Evolutionary conservation across 2,113 vertebrate species (phyloP), one percentile per base, ranked within the genome.

Genomic region (Pedionomus torquatus): DNA sequence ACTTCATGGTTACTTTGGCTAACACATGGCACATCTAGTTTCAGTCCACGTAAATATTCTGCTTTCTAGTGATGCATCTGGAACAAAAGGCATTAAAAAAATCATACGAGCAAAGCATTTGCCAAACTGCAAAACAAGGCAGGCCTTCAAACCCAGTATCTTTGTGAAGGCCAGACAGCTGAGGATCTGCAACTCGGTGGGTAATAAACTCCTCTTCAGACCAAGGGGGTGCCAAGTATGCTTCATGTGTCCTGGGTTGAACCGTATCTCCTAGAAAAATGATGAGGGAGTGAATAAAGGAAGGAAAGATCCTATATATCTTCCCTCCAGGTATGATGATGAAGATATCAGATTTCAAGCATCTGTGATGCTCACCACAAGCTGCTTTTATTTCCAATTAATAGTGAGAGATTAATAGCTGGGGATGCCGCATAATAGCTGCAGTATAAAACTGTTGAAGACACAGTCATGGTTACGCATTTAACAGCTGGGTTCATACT

Each of bases 401-500:
- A 94, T 54, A 95, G 66, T 35, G 66, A 28, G 52, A 97, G 95
- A 97, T 98, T 96, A 97, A 97, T 92, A 96, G 94, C 92, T 48
- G 44, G 80, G 89, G 95, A 96, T 85, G 86, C 91, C 65, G 30
- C 66, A n/a, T 18, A 97, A 97, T 95, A 90, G 95, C 86, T 69
- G 48, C 51, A 79, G 91, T 58, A 86, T 75, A 97, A 95, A 95
- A 86, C 93, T 94, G 55, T 8, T 55, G 91, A 96, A 97, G 87
- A 95, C 86, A 82, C 69, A 83, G 78, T 89, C 81, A 37, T 24
- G 51, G 72, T 93, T 94, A 90, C 86, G 83, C 51, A 58, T 91
- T 93, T 90, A 96, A 97, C 97, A 98, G 96, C 96, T 98, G 97
- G 82, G 90, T 82, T 97, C 89, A 90, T 93, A 95, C 91, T 96